A percentile compares a stretch with the other conserved stretches of the same genome.
phyloP scores from a whole-genome alignment of 2,113 vertebrate genomes.

The Oreochromis spilurus region DNA sequence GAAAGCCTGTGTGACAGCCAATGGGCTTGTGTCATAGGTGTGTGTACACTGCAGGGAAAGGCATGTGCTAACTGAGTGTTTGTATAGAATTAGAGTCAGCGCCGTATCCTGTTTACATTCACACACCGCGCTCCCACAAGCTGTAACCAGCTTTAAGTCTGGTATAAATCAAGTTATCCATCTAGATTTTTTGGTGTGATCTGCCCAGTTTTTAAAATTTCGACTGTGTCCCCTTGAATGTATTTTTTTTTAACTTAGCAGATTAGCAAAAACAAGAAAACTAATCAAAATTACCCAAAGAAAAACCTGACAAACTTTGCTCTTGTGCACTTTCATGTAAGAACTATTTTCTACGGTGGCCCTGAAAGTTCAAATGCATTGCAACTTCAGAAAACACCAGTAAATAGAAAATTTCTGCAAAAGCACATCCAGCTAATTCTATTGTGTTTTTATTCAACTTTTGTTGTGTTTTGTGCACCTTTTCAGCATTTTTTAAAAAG shows the following conservation, averaged over 20 bases:
- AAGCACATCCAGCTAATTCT: neutral
- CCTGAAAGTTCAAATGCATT: neutral
- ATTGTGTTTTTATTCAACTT: neutral
- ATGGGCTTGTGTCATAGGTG: constrained; percentile 11
- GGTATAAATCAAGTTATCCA: neutral
- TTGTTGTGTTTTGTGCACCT: neutral
- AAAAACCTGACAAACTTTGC: neutral
- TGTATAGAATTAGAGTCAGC: constrained; percentile 25
- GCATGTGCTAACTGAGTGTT: constrained; percentile 46
- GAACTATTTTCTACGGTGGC: neutral
- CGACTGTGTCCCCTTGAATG: neutral
- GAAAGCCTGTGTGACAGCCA: neutral
- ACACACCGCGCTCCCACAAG: neutral
- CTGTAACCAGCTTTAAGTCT: neutral
- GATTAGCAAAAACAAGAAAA: neutral
- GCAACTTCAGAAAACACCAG: accelerated
- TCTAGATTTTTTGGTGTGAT: neutral
- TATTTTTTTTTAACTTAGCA: neutral
- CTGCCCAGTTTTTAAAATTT: neutral
- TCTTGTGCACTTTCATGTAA: neutral
- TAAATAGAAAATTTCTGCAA: neutral
- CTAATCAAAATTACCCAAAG: accelerated
- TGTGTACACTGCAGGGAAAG: constrained; percentile 46
- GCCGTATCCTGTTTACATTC: constrained; percentile 50
- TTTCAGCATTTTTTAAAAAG: neutral